Evolutionary conservation across 2,113 vertebrate genomes (phyloP), one percentile per base, ranked within the genome.

Genomic region (Pyxicephalus adspersus): DNA sequence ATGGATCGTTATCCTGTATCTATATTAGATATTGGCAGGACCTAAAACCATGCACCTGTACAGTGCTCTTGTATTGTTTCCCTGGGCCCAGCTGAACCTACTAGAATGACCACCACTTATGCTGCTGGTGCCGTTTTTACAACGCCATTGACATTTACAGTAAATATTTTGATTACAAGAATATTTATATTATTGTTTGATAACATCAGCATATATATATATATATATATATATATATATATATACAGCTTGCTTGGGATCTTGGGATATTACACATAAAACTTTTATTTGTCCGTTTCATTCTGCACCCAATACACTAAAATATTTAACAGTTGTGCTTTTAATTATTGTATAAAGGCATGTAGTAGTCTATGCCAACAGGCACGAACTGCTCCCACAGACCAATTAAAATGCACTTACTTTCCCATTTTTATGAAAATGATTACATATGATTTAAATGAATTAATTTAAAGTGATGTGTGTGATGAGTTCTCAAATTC

Each of bases 301-400:
- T 38, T 64, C 58, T 20, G 22, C 17, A 29, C 26, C 38, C 11
- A 58, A 63, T 38, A 77, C 38, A 54, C 23, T 77, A 25, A 77
- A 77, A 65, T 77, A 77, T 77, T 77, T 77, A 77, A n/a, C 64
- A 77, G 45, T 26, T 77, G 60, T 51, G 45, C 75, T 64, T 77
- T 77, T 77, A 77, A 64, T 64, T 65, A 52, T 52, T 25, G 18
- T n/a, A 9, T 77, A 64, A 64, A 52, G 54, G 61, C 75, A 64
- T 54, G 45, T 54, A 29, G 60, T 28, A 15, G 19, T 29, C 3
- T 31, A 51, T 64, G 61, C 75, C 61, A 54, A 29, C 45, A 61
- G 50, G 54, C 60, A 29, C 23, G 29, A 28, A 58, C 23, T 60
- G 23, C 26, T 58, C n/a, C 29, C 52, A 73, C 51, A 57, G 28